A percentile compares a stretch with the other conserved stretches of the same genome.
Conservation (phyloP, 2,888 invertebrate genomes). For the Rhorus exstirpatorius region DNA sequence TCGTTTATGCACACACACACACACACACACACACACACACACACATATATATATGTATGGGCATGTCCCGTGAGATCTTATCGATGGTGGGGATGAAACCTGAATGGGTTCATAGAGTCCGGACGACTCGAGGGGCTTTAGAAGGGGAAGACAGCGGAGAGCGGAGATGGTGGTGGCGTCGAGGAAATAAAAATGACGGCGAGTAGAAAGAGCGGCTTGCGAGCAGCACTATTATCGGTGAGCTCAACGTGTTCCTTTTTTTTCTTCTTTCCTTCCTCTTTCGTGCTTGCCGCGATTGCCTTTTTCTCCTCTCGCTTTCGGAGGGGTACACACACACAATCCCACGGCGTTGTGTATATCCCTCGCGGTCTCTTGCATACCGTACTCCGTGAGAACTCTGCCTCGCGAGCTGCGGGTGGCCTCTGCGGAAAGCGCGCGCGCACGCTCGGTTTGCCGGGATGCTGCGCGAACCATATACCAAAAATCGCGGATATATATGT, state of each 20-base stretch:
- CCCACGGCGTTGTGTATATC: slow-evolving; percentile 5
- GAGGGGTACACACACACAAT: slow-evolving; percentile 10
- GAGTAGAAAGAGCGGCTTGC: slow-evolving; percentile 82
- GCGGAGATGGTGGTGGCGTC: slow-evolving; percentile 85
- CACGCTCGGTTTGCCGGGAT: slow-evolving; percentile 54
- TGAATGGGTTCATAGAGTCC: slow-evolving; percentile 83
- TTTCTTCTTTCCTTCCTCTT: slow-evolving; percentile 25
- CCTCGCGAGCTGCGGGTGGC: slow-evolving; percentile 61
- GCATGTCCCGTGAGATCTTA: slow-evolving; percentile 16
- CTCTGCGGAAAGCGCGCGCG: slow-evolving; percentile 44
- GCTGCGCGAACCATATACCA: slow-evolving; percentile 44
- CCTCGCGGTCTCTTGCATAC: slow-evolving; percentile 23
- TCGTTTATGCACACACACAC: too few species aligned
- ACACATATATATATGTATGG: slow-evolving; percentile 12
- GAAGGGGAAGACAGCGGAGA: slow-evolving; percentile 75
- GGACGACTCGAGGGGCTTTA: too few species aligned
- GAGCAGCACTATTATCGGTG: slow-evolving; percentile 66
- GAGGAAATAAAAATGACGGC: slow-evolving; percentile 83
- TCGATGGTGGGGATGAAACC: slow-evolving; percentile 80
- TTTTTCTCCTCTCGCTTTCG: slow-evolving; percentile 48
- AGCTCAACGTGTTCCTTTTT: slow-evolving; percentile 38
- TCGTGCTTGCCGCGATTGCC: slow-evolving; percentile 28
- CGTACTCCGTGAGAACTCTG: slow-evolving; percentile 48
- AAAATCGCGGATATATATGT: background rate
- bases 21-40: too few species aligned